These are phyloP conservation scores for Orius insidiosus DNA, from an alignment of 1,140 invertebrate genomes.

Conservation along the genomic window DNA sequence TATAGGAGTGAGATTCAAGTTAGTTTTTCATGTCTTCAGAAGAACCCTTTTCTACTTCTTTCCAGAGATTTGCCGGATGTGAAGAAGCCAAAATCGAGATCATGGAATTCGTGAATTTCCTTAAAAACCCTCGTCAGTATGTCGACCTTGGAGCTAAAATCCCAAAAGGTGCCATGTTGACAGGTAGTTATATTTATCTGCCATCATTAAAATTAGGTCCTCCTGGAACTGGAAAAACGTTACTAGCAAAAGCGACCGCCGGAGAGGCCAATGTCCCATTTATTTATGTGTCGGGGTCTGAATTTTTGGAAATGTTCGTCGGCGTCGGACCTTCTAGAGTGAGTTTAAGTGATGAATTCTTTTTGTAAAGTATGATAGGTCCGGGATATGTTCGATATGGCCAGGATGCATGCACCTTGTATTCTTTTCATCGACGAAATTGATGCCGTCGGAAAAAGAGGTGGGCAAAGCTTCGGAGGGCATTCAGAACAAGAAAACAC, in stretches of 20 bases:
- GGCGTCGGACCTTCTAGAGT: conserved; percentile 97
- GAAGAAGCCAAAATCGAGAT: conserved; percentile 99
- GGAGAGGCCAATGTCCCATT: conserved; percentile 99
- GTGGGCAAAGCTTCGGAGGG: conserved; percentile 82
- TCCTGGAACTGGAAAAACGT: conserved; percentile 95
- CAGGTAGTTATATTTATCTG: too few species aligned
- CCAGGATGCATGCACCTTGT: conserved; percentile 93
- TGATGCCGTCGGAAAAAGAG: conserved; percentile 95
- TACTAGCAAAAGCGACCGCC: conserved; percentile 95
- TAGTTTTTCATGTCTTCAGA: conserved; percentile 20
- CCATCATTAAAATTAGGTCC: too few species aligned
- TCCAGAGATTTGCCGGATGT: conserved; percentile 93
- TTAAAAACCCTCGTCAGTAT: conserved; percentile 98
- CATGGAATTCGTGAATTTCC: conserved; percentile 99
- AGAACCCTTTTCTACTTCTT: conserved; percentile 19
- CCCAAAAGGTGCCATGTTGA: too few species aligned
- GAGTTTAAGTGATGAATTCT: conserved; percentile 16
- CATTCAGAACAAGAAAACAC: conserved; percentile 99
- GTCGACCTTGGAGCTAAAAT: conserved; percentile 97
- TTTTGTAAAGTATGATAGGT: conserved; percentile 27
- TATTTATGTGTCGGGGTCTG: conserved; percentile 92
- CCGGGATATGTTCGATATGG: conserved; percentile 94
- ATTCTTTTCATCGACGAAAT: conserved; percentile 99
- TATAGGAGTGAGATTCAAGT: conserved; percentile 90
- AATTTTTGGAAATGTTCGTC: conserved; percentile 99